Conservation (phyloP, 1,140 invertebrate species). For the Drosophila equinoxialis region DNA sequence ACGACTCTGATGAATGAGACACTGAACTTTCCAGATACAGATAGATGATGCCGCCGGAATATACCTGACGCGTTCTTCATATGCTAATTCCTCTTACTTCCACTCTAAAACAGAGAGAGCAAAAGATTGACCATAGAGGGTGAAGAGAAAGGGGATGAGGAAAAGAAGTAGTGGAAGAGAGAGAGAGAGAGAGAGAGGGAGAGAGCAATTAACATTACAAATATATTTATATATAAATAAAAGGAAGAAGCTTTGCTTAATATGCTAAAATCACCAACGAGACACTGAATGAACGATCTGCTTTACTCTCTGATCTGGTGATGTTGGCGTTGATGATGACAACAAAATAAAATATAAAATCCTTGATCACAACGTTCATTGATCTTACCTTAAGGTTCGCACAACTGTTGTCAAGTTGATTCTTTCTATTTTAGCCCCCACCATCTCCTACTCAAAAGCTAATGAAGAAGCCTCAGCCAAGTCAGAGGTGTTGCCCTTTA, state of each 20-base stretch:
- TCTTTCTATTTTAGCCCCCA: background rate
- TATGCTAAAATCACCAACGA: conserved; percentile 39
- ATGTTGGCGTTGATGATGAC: conserved; percentile 67
- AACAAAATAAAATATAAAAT: conserved; percentile 69
- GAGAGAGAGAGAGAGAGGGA: too few species aligned
- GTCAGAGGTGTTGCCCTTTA: conserved; percentile 8
- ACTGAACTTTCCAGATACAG: conserved; percentile 57
- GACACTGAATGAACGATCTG: conserved; percentile 46
- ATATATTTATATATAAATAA: conserved; percentile 12
- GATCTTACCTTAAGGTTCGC: conserved; percentile 46
- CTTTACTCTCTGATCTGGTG: conserved; percentile 20
- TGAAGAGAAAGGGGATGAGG: conserved; percentile 44
- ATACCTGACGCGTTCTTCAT: conserved; percentile 76
- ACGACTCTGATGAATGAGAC: conserved; percentile 76
- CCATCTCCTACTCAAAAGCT: background rate
- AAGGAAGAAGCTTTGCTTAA: conserved; percentile 17
- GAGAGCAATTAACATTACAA: conserved; percentile 51
- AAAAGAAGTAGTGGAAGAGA: conserved; percentile 7
- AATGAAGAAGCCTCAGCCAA: conserved; percentile 3
- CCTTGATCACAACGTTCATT: conserved; percentile 75
- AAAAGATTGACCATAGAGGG: background rate
- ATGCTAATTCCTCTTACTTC: conserved; percentile 55
- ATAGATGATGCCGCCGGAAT: conserved; percentile 59
- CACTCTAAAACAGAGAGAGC: background rate
- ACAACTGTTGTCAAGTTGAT: conserved; percentile 53